Conservation (phyloP, 2,797 vertebrate species). For the Myotis myotis region DNA sequence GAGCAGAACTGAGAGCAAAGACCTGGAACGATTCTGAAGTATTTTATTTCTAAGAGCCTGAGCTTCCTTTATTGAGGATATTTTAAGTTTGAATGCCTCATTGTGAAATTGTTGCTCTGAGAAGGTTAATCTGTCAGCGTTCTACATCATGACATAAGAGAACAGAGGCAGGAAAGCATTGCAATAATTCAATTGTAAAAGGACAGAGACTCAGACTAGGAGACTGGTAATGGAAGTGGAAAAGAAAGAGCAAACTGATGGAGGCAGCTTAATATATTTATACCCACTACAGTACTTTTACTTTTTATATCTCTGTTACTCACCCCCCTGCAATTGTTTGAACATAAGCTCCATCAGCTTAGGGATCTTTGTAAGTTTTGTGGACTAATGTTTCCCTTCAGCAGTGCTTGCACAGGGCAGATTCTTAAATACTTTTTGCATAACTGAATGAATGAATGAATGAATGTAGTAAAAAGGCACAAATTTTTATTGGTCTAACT, state of each 20-base stretch:
- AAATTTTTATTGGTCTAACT: background rate
- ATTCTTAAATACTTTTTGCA: background rate
- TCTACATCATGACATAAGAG: background rate
- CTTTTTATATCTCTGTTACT: background rate
- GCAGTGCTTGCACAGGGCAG: background rate
- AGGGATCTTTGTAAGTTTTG: background rate
- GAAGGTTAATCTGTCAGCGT: background rate
- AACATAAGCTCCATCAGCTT: background rate
- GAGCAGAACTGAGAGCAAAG: background rate
- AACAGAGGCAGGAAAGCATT: background rate
- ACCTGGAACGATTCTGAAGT: background rate
- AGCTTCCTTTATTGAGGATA: background rate
- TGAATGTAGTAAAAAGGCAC: background rate
- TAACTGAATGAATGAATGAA: background rate
- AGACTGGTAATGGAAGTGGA: background rate
- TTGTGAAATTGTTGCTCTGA: background rate
- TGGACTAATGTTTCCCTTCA: background rate
- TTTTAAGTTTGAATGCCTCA: background rate
- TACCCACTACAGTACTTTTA: background rate
- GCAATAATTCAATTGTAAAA: background rate
- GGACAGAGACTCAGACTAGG: background rate
- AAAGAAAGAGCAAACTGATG: background rate
- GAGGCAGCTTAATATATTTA: background rate
- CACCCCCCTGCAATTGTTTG: background rate
- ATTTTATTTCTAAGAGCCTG: background rate